Percentiles rank a stretch among this genome's conserved stretches.
phyloP scores from a whole-genome alignment of 1,140 invertebrate genomes.

The Rhopalosiphum maidis region DNA sequence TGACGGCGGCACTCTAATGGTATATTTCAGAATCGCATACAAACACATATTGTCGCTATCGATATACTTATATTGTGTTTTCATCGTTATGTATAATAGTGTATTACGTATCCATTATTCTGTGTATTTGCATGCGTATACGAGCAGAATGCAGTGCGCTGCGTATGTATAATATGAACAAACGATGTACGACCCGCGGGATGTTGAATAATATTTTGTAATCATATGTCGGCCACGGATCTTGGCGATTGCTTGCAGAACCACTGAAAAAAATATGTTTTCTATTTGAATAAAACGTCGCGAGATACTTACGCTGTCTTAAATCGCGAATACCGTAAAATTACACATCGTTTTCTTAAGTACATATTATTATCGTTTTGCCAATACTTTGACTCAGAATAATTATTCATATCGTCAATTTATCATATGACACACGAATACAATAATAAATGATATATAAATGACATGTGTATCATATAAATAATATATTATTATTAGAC shows the following conservation, averaged over 20 bases:
- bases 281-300: not conserved
- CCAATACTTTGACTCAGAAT: not conserved
- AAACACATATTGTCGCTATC: not conserved
- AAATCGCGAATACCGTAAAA: not conserved
- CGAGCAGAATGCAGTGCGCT: no score
- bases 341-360: not conserved
- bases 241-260: not conserved
- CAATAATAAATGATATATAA: no score
- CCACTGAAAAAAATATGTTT: not conserved
- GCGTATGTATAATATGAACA: not conserved
- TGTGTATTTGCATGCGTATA: not conserved
- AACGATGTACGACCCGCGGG: not conserved
- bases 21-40: no score
- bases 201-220: not conserved
- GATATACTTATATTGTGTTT: not conserved
- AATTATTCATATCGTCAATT: not conserved
- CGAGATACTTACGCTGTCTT: no score
- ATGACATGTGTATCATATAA: no score
- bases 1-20: no score
- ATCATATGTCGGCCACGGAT: not conserved
- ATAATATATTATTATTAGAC: not conserved
- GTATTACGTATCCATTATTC: no score
- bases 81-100: not conserved
- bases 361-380: not conserved
- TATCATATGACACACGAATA: no score